These are phyloP conservation scores for Labrus mixtus DNA, from an alignment of 2,113 vertebrate species.

Conservation along the genomic window DNA sequence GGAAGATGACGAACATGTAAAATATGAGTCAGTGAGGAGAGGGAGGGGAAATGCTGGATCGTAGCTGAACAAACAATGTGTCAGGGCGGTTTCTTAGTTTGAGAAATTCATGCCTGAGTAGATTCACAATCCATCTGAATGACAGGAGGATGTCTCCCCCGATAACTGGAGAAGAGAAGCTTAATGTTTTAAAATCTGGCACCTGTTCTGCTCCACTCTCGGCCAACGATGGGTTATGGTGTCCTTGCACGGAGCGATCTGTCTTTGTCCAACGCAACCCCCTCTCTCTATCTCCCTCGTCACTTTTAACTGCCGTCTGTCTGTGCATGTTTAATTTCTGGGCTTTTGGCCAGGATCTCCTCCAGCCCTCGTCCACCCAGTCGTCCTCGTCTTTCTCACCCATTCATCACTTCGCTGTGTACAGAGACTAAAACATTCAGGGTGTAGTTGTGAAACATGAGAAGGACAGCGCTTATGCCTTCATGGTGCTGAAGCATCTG, in stretches of 20 bases:
- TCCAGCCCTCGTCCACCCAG: constrained; percentile 19
- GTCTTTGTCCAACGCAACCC: constrained; percentile 34
- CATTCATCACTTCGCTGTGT: constrained; percentile 38
- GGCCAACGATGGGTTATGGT: constrained; percentile 6
- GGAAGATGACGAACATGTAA: neutral
- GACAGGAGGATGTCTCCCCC: neutral
- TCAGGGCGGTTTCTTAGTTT: neutral
- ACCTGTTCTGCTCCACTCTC: constrained; percentile 11
- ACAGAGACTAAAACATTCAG: neutral
- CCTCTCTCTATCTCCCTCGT: constrained; percentile 11
- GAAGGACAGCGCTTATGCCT: neutral
- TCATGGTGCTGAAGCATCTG: constrained; percentile 1
- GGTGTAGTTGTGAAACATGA: constrained; percentile 8
- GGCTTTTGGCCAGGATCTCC: constrained; percentile 53
- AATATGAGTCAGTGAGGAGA: neutral
- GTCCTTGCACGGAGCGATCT: constrained; percentile 43
- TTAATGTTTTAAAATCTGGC: constrained; percentile 14
- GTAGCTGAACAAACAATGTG: neutral
- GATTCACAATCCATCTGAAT: neutral
- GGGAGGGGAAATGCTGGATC: neutral
- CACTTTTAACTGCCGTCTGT: constrained; percentile 22
- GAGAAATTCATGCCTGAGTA: neutral
- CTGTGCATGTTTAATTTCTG: constrained; percentile 38
- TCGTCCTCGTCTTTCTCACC: constrained; percentile 11
- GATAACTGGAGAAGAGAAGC: neutral